Percentiles rank a stretch among this genome's conserved stretches.
phyloP scores from a whole-genome alignment of 2,797 vertebrate species.

The Lutjanus campechanus region DNA sequence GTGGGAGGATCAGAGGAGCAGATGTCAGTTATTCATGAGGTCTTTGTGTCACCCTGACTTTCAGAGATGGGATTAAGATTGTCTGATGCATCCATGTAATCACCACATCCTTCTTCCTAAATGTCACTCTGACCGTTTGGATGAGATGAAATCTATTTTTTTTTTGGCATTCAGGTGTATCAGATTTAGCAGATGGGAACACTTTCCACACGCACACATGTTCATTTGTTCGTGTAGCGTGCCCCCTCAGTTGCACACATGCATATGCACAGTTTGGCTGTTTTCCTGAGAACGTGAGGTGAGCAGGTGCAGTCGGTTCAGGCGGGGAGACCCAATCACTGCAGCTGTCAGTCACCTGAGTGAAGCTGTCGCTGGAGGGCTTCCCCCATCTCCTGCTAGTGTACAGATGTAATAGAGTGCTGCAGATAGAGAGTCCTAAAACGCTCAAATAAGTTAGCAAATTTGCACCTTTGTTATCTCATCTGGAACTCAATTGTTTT shows the following conservation, averaged over 20 bases:
- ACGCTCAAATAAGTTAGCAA: too few species aligned
- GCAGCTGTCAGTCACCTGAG: constrained; percentile 36
- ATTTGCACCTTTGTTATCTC: too few species aligned
- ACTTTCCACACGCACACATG: constrained; percentile 1
- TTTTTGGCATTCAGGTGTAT: constrained; percentile 20
- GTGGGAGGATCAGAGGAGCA: constrained; percentile 61
- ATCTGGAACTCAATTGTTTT: too few species aligned
- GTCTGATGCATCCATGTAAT: constrained; percentile 43
- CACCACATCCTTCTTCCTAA: constrained; percentile 38
- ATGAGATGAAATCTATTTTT: constrained; percentile 17
- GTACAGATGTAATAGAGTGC: constrained; percentile 1
- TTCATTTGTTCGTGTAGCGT: background rate
- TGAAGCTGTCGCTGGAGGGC: constrained; percentile 7
- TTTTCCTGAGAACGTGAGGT: constrained; percentile 21
- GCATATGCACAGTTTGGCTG: background rate
- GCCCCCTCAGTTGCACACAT: background rate
- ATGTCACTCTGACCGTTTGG: constrained; percentile 40
- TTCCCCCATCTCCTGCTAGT: constrained; percentile 3
- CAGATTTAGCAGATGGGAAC: constrained; percentile 35
- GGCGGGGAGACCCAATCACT: constrained; percentile 42
- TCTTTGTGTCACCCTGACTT: constrained; percentile 29
- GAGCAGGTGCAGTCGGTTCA: constrained; percentile 42
- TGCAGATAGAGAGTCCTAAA: too few species aligned
- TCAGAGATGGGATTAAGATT: constrained; percentile 52
- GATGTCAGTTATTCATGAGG: constrained; percentile 68